Percentiles rank a stretch among this genome's conserved stretches.
These are phyloP conservation scores for Penelope pileata DNA, from an alignment of 2,113 vertebrate species.

Conservation along the genomic window DNA sequence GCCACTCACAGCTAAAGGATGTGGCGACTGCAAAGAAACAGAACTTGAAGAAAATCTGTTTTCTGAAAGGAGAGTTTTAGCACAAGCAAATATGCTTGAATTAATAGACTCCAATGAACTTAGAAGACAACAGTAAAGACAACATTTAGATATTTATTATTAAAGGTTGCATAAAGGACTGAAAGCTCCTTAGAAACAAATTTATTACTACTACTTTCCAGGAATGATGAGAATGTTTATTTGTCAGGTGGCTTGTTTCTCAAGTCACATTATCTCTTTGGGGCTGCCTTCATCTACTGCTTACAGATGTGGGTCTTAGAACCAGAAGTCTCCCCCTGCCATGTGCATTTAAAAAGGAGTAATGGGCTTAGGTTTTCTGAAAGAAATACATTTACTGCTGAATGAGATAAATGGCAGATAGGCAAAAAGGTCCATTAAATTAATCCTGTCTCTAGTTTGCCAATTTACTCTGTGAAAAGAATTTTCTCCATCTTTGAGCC, in stretches of 20 bases:
- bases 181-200: not conserved
- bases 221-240: not conserved
- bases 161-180: not conserved
- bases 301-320: not conserved
- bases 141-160: not conserved
- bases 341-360: not conserved
- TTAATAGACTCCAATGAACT: not conserved
- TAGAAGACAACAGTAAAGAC: not conserved
- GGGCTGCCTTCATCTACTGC: not conserved
- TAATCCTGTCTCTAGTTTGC: not conserved
- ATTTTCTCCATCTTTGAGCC: not conserved
- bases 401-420: not conserved
- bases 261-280: not conserved
- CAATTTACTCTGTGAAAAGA: not conserved
- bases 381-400: not conserved
- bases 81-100: not conserved
- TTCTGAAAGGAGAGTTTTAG: not conserved
- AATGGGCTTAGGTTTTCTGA: not conserved
- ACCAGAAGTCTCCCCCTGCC: not conserved
- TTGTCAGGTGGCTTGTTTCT: not conserved
- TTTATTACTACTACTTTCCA: not conserved
- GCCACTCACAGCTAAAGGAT: not conserved
- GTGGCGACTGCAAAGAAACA: not conserved
- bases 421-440: not conserved
- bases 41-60: not conserved